A percentile compares a stretch with the other conserved stretches of the same genome.
phyloP scores from a whole-genome alignment of 1,140 invertebrate genomes.

The Drosophila virilis region DNA sequence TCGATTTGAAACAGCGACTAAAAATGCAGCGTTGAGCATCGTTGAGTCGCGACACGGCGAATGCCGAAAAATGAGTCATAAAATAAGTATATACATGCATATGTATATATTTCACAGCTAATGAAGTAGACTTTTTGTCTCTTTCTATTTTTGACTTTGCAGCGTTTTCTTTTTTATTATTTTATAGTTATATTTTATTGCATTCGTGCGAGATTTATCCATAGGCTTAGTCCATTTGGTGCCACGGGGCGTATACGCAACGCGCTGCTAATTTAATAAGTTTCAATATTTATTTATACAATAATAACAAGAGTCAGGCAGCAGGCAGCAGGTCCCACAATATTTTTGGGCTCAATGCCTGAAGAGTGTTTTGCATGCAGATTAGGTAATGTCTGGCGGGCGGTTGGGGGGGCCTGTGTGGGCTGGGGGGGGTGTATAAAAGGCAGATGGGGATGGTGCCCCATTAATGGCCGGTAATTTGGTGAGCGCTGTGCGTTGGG shows the following conservation, averaged over 20 bases:
- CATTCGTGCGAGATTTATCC: not conserved
- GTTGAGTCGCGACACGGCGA: not conserved
- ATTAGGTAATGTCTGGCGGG: too few relatives aligned
- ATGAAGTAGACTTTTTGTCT: constrained; percentile 23
- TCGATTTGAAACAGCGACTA: constrained; percentile 77
- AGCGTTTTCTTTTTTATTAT: not conserved
- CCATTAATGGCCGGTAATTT: constrained; percentile 76
- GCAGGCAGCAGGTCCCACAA: not conserved
- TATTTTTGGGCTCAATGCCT: not conserved
- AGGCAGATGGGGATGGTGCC: constrained; percentile 16
- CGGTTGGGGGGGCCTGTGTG: too few relatives aligned
- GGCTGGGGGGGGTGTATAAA: not conserved
- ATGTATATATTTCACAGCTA: constrained; percentile 57
- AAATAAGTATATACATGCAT: constrained; percentile 4
- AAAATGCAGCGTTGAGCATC: constrained; percentile 25
- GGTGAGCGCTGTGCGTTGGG: constrained; percentile 46
- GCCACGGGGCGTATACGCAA: constrained; percentile 26
- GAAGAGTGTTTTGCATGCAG: not conserved
- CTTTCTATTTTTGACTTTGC: not conserved
- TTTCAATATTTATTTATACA: constrained; percentile 39
- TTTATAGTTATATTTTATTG: not conserved
- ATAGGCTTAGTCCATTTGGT: not conserved
- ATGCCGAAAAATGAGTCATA: constrained; percentile 55
- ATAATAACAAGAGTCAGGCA: not conserved
- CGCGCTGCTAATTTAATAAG: constrained; percentile 22